A percentile compares a stretch with the other conserved stretches of the same genome.
Evolutionary conservation across 2,113 vertebrate species (phyloP).

Genomic region (Rhombomys opimus): DNA sequence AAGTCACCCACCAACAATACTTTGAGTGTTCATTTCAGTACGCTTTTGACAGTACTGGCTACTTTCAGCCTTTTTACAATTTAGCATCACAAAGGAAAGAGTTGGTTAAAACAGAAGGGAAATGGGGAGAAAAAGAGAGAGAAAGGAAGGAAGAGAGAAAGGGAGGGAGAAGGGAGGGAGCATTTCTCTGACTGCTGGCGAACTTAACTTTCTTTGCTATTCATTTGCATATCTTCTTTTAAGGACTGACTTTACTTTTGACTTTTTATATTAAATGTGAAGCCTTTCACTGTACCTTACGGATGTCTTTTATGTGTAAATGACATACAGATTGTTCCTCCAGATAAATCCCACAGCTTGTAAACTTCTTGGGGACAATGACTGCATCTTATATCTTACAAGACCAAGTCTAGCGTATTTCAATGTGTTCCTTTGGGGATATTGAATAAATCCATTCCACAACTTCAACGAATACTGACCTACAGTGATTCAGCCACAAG

Average conservation of each 20-base stretch:
- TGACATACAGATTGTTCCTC: neutral
- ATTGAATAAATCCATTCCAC: neutral
- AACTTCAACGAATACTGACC: neutral
- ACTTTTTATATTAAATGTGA: conserved; percentile 12
- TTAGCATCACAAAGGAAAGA: conserved; percentile 1
- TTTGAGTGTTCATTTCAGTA: neutral
- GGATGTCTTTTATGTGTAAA: conserved; percentile 14
- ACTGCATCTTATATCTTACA: neutral
- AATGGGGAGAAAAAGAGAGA: neutral
- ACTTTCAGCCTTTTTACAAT: neutral
- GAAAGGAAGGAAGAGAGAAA: neutral
- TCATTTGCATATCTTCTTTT: neutral
- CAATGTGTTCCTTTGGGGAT: neutral
- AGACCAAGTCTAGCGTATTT: neutral
- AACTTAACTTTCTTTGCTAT: neutral
- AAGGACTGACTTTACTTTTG: neutral
- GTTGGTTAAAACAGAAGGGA: neutral
- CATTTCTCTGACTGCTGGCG: neutral
- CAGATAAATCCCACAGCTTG: neutral
- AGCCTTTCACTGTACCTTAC: neutral
- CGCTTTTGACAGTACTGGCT: neutral
- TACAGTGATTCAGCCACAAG: neutral
- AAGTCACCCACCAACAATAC: neutral
- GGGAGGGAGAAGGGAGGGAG: neutral
- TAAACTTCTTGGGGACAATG: neutral